These are phyloP conservation scores for Spongilla lacustris DNA, from an alignment of 37 sponge, comb jelly and placozoan genomes.

Conservation along the genomic window DNA sequence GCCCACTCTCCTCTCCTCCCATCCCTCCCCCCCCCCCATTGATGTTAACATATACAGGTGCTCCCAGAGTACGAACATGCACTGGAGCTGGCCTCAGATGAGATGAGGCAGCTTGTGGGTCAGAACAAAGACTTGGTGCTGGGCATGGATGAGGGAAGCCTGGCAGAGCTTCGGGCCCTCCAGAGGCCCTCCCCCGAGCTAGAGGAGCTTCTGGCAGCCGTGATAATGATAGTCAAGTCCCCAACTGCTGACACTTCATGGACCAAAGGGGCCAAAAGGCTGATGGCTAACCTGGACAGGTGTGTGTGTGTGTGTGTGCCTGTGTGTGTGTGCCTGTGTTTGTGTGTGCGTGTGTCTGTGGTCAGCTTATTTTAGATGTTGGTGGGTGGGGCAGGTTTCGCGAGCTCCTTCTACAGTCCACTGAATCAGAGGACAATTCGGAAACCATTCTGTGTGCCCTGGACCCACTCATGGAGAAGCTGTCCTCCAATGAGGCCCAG, in stretches of 20 bases:
- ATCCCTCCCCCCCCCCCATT: not conserved
- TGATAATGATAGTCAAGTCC: slow-evolving; percentile 85
- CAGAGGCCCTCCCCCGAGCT: slow-evolving; percentile 64
- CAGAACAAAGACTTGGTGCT: slow-evolving; percentile 44
- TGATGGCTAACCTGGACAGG: slow-evolving; percentile 92
- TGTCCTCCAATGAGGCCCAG: slow-evolving; percentile 9
- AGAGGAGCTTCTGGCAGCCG: slow-evolving; percentile 82
- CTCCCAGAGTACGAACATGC: slow-evolving; percentile 80
- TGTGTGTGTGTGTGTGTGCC: not conserved
- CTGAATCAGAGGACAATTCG: slow-evolving; percentile 48
- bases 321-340: not conserved
- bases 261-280: slow-evolving; percentile 94
- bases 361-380: not conserved
- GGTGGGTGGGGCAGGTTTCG: slow-evolving; percentile 37
- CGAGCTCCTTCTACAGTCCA: slow-evolving; percentile 55
- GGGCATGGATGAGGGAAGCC: slow-evolving; percentile 50
- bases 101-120: slow-evolving; percentile 27
- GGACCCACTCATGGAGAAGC: slow-evolving; percentile 27
- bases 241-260: slow-evolving; percentile 89
- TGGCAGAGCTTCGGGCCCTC: slow-evolving; percentile 75
- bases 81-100: slow-evolving; percentile 29
- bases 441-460: slow-evolving; percentile 48
- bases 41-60: slow-evolving; percentile 35
- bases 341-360: not conserved
- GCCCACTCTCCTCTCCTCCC: not conserved